Evolutionary conservation across 2,113 vertebrate species (phyloP), one percentile per base, ranked within the genome.

Genomic region (Cranoglanis bouderius): DNA sequence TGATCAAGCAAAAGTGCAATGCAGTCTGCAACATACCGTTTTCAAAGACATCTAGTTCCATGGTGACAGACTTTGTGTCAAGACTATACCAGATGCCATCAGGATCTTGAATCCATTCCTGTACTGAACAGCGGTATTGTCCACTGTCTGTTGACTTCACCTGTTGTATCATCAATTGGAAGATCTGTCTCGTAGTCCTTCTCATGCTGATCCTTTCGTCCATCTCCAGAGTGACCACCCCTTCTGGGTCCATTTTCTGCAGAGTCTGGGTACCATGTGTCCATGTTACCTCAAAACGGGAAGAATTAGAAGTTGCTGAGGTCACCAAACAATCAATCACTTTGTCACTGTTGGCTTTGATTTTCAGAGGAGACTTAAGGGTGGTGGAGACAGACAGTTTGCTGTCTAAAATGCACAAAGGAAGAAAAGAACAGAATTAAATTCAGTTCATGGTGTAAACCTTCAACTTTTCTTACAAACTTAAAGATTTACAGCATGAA

Each of bases 41-140:
- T 29, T 93, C 92, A 38, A 0, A 82, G 32, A 96, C 53, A 14
- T 29, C n/a, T 29, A 96, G 70, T 2, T 85, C 0, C 26, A 85
- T 91, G 7, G 65, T 55, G 74, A 0, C 85, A 46, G 87, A 90
- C 53, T 84, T 83, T 19, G 88, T 18, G 6, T 92, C 2, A 53
- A 96, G 90, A 2, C 61, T 19, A 90, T 94, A 95, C 95, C 95
- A 96, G 38, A 91, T 83, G 16, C 92, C 93, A 19, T 74, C 89
- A 78, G 95, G 91, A 88, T 94, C 94, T 77, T 93, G 94, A 2
- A 94, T 92, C 94, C 94, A 96, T 90, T 96, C 96, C 70, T 65
- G 92, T 63, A 96, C 95, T 53, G 89, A 29, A 80, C 96, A 96
- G 0, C 9, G 3, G 67, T 96, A 96, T 0, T 2, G 40, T 4